These are phyloP conservation scores for Percopsis transmontana DNA, from an alignment of 2,113 vertebrate genomes.

Conservation along the genomic window DNA sequence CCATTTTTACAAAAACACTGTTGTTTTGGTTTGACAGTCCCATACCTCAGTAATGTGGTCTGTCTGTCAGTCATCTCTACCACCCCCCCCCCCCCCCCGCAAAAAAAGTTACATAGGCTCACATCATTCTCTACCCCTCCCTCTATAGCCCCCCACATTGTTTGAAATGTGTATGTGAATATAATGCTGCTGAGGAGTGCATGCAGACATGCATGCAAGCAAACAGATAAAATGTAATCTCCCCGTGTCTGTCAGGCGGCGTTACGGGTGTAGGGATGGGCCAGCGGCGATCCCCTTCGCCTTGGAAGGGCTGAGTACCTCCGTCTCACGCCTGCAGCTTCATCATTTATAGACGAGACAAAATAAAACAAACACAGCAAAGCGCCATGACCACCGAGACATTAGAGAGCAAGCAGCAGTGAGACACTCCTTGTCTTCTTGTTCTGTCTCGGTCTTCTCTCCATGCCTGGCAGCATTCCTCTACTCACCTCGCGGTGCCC, in stretches of 20 bases:
- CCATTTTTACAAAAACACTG: too few species aligned
- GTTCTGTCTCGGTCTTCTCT: conserved; percentile 34
- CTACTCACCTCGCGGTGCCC: conserved; percentile 48
- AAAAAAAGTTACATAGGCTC: too few species aligned
- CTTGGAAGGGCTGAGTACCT: conserved; percentile 64
- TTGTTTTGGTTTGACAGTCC: too few species aligned
- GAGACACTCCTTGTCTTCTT: not conserved
- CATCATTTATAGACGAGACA: conserved; percentile 73
- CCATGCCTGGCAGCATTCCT: conserved; percentile 52
- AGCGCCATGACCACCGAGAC: conserved; percentile 46
- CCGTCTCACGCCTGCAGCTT: conserved; percentile 54
- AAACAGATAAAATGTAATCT: too few species aligned
- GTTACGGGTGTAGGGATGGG: conserved; percentile 5
- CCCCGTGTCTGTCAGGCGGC: conserved; percentile 21
- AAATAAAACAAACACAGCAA: conserved; percentile 75
- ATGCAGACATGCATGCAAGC: too few species aligned
- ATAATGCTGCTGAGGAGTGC: too few species aligned
- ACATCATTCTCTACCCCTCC: too few species aligned
- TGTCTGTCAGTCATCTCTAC: too few species aligned
- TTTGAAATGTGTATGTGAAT: too few species aligned
- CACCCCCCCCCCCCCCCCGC: too few species aligned
- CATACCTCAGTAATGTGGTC: too few species aligned
- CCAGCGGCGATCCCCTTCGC: conserved; percentile 42
- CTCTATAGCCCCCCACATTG: too few species aligned
- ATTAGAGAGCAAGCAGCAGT: conserved; percentile 28